Conservation (phyloP, 1,140 invertebrate species). For the Aradophagus sp. region DNA sequence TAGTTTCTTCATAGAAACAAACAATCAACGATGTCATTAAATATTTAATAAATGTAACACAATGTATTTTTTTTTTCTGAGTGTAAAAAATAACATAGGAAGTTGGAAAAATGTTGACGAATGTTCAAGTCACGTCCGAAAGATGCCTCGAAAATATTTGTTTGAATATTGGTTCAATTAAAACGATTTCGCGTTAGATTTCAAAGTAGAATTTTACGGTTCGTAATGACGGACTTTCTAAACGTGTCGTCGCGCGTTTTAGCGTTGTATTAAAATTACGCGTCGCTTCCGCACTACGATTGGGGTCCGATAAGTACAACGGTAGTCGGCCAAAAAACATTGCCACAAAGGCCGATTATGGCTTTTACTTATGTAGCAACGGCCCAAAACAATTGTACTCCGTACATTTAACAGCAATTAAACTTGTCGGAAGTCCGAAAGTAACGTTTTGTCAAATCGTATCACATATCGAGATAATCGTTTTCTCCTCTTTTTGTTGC, state of each 20-base stretch:
- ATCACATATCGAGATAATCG: conserved; percentile 5
- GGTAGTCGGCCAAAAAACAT: conserved; percentile 16
- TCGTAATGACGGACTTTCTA: conserved; percentile 30
- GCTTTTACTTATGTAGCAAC: conserved; percentile 45
- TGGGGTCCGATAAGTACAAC: conserved; percentile 41
- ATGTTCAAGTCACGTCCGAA: too few species aligned
- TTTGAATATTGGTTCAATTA: too few species aligned
- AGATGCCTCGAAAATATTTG: too few species aligned
- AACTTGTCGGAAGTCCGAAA: conserved; percentile 46
- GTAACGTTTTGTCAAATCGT: conserved; percentile 42
- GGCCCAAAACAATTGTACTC: conserved; percentile 42
- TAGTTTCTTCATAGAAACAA: too few species aligned
- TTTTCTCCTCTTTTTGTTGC: too few species aligned
- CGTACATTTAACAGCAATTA: conserved; percentile 35
- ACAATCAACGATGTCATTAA: too few species aligned
- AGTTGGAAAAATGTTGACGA: too few species aligned
- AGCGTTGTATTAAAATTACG: conserved; percentile 35
- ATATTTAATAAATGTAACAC: too few species aligned
- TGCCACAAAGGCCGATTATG: conserved; percentile 44
- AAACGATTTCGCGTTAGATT: too few species aligned
- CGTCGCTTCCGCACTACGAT: conserved; percentile 23
- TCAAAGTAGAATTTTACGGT: conserved; percentile 11
- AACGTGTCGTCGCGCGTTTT: conserved; percentile 27
- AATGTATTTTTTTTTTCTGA: too few species aligned
- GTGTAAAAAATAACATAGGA: too few species aligned